Evolutionary conservation across 1,140 invertebrate genomes (phyloP).

Genomic region (Mamestra configurata): DNA sequence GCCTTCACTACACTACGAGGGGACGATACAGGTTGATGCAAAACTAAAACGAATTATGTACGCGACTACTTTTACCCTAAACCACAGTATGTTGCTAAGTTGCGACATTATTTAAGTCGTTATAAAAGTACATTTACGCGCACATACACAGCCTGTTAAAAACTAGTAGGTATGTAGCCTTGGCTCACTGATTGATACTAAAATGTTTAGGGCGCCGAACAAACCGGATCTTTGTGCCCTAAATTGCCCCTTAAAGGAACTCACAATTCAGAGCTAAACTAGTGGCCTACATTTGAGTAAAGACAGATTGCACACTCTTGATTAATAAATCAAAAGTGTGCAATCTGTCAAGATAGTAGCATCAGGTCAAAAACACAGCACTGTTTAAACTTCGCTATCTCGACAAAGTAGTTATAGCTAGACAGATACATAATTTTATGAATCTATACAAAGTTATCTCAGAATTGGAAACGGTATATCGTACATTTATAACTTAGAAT

Average conservation of each 20-base stretch:
- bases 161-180: conserved; percentile 60
- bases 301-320: no score
- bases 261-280: conserved; percentile 71
- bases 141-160: conserved; percentile 40
- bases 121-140: neutral
- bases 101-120: neutral
- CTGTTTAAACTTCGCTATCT: conserved; percentile 33
- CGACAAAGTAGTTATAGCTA: neutral
- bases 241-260: conserved; percentile 77
- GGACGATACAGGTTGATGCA: neutral
- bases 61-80: no score
- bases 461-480: neutral
- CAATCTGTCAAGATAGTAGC: conserved; percentile 73
- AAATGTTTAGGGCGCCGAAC: conserved; percentile 68
- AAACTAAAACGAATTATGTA: no score
- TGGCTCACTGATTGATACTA: conserved; percentile 67
- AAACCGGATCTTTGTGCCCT: conserved; percentile 78
- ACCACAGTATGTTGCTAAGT: no score
- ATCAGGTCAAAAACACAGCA: conserved; percentile 71
- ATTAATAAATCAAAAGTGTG: conserved; percentile 67
- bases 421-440: neutral
- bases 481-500: no score
- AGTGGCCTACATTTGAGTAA: conserved; percentile 59
- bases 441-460: neutral
- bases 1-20: neutral